Conservation (phyloP, 2,797 vertebrate genomes). For the Neoniphon sammara region DNA sequence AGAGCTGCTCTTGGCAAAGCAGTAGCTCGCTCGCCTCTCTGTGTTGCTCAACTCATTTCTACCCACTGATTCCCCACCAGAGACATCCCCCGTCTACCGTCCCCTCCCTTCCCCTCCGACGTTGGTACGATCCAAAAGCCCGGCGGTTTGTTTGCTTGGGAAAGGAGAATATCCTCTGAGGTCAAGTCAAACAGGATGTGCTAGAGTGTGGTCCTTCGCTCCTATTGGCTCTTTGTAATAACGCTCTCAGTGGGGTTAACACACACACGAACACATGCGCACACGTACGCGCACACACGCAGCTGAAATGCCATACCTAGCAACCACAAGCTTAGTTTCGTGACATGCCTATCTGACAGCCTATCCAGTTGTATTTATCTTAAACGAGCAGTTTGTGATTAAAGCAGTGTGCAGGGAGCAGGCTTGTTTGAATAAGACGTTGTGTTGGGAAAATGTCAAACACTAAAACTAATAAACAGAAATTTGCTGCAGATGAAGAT, state of each 20-base stretch:
- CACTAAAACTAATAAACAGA: constrained; percentile 80
- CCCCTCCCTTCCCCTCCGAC: constrained; percentile 78
- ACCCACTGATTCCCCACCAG: constrained; percentile 65
- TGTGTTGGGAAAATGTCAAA: constrained; percentile 76
- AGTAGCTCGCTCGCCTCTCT: constrained; percentile 26
- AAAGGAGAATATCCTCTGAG: constrained; percentile 83
- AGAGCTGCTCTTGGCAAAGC: constrained; percentile 37
- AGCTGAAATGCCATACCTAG: constrained; percentile 53
- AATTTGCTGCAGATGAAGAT: constrained; percentile 65
- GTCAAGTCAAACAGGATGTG: constrained; percentile 84
- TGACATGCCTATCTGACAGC: constrained; percentile 66
- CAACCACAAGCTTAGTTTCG: constrained; percentile 61
- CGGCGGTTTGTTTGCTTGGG: constrained; percentile 80
- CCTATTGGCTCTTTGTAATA: constrained; percentile 77
- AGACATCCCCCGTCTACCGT: constrained; percentile 68
- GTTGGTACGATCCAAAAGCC: constrained; percentile 80
- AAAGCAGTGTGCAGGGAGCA: constrained; percentile 61
- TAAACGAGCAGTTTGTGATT: constrained; percentile 72
- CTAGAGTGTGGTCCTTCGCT: constrained; percentile 75
- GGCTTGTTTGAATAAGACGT: constrained; percentile 77
- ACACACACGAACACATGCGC: constrained; percentile 28
- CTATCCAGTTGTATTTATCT: constrained; percentile 71
- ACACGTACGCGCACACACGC: constrained; percentile 27
- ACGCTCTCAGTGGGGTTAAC: constrained; percentile 67
- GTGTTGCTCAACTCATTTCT: constrained; percentile 49